Conservation (phyloP, 2,797 vertebrate species). For the Gambusia yucatana region DNA sequence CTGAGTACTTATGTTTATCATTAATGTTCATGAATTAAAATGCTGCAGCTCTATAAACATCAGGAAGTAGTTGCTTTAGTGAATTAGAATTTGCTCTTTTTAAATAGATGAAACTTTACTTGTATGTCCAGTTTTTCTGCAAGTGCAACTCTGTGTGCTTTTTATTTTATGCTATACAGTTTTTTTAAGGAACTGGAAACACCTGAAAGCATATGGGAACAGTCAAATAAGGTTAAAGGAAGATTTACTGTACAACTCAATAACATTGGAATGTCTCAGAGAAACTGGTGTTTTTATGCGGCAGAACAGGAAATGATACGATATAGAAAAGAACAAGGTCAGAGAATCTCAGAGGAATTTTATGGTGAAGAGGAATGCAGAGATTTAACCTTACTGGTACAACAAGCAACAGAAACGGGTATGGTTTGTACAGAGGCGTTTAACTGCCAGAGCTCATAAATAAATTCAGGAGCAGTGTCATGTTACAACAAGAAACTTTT, state of each 20-base stretch:
- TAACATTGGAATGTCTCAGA: neutral
- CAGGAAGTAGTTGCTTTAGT: neutral
- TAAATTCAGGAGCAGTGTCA: neutral
- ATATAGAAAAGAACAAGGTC: neutral
- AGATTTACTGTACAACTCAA: neutral
- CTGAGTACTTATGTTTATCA: neutral
- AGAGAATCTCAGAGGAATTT: slow-evolving; percentile 1
- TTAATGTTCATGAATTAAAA: neutral
- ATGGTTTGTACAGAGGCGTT: neutral
- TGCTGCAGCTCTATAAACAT: neutral
- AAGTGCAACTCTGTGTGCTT: neutral
- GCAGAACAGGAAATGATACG: neutral
- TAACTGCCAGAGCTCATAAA: neutral
- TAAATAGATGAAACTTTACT: neutral
- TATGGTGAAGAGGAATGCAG: neutral
- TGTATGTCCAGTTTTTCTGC: neutral
- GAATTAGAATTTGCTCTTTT: neutral
- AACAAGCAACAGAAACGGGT: neutral
- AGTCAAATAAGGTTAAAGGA: neutral
- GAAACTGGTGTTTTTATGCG: neutral
- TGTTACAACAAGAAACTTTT: neutral
- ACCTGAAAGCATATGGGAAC: neutral
- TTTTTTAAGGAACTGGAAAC: neutral
- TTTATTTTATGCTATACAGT: no score
- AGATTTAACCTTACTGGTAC: neutral